These are phyloP conservation scores for Chesias legatella DNA, from an alignment of 2,888 invertebrate genomes.

Conservation along the genomic window DNA sequence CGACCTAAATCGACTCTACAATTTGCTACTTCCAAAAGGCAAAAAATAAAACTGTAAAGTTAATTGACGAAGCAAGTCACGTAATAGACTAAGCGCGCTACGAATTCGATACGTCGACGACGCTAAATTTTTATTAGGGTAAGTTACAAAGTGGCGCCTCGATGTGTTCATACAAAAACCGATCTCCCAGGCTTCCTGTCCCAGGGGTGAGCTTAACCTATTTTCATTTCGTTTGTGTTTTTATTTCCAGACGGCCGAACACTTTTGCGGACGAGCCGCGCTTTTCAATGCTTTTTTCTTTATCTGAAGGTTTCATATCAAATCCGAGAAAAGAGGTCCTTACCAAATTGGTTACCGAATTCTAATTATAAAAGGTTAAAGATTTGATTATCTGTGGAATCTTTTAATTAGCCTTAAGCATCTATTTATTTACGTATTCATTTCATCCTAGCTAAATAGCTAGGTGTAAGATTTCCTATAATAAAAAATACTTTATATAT, in stretches of 20 bases:
- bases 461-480: too few relatives aligned
- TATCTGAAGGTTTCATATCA: conserved; percentile 20
- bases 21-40: conserved; percentile 1
- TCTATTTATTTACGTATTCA: too few relatives aligned
- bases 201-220: conserved; percentile 64
- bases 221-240: conserved; percentile 63
- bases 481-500: too few relatives aligned
- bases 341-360: too few relatives aligned
- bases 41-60: conserved; percentile 8
- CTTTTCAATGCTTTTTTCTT: conserved; percentile 46
- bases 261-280: conserved; percentile 45
- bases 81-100: conserved; percentile 33
- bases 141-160: conserved; percentile 33
- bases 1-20: too few relatives aligned
- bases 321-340: conserved; percentile 2
- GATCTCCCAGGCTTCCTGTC: conserved; percentile 36
- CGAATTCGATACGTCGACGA: conserved; percentile 40
- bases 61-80: conserved; percentile 30
- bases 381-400: too few relatives aligned
- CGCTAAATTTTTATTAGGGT: conserved; percentile 49
- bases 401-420: too few relatives aligned
- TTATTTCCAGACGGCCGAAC: conserved; percentile 51
- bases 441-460: too few relatives aligned
- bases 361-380: too few relatives aligned
- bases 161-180: conserved; percentile 52